phyloP scores from a whole-genome alignment of 2,797 vertebrate genomes.

The Choloepus didactylus region DNA sequence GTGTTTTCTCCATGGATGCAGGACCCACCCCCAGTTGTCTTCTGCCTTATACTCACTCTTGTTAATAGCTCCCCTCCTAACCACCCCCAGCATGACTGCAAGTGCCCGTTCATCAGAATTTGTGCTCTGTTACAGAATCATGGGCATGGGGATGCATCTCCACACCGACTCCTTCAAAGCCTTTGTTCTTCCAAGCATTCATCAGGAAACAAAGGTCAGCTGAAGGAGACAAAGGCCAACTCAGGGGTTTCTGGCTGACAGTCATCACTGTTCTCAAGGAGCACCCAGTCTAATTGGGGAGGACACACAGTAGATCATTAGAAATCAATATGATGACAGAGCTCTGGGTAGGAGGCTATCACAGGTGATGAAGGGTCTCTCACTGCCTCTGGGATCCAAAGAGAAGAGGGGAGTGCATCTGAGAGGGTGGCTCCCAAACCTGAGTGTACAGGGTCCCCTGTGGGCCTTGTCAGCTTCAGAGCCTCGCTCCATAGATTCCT shows the following conservation, averaged over 20 bases:
- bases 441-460: too few relatives aligned
- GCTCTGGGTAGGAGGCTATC: not conserved
- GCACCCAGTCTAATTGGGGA: not conserved
- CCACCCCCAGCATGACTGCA: not conserved
- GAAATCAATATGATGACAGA: too few relatives aligned
- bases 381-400: not conserved
- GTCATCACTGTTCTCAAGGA: not conserved
- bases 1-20: not conserved
- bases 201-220: not conserved
- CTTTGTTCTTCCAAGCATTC: not conserved
- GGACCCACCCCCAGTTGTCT: not conserved
- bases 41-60: rapidly evolving
- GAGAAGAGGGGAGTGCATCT: not conserved
- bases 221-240: not conserved
- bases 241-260: not conserved
- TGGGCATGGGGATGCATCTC: not conserved
- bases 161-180: too few relatives aligned
- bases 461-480: not conserved
- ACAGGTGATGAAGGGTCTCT: rapidly evolving
- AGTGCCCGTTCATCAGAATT: not conserved
- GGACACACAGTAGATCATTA: not conserved
- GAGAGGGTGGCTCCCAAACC: not conserved
- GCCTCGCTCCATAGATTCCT: not conserved
- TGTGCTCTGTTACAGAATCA: rapidly evolving
- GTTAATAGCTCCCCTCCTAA: not conserved